These are phyloP conservation scores for Pterocles gutturalis DNA, from an alignment of 2,113 vertebrate species.

Conservation along the genomic window DNA sequence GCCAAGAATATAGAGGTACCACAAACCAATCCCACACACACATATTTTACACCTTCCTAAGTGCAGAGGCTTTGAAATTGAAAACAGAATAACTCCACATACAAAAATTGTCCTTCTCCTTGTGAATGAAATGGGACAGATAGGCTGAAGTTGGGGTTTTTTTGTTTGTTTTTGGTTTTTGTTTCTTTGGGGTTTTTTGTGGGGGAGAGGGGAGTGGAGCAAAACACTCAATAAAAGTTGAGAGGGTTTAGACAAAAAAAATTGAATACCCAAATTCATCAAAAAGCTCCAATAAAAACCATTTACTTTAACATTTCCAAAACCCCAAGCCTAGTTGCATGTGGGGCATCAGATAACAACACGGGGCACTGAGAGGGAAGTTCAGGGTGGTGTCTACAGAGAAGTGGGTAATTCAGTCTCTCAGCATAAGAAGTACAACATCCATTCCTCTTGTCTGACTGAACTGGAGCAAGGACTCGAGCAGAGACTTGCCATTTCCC, in stretches of 20 bases:
- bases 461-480: not conserved
- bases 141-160: not conserved
- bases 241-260: not conserved
- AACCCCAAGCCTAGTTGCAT: not conserved
- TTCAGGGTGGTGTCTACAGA: not conserved
- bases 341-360: not conserved
- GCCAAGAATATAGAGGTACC: not conserved
- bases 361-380: not conserved
- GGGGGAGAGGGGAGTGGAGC: accelerated
- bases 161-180: no score
- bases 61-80: not conserved
- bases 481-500: not conserved
- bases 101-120: not conserved
- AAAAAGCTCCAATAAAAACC: not conserved
- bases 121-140: not conserved
- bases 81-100: not conserved
- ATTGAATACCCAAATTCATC: not conserved
- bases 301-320: not conserved
- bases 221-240: not conserved
- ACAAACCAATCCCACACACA: not conserved
- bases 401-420: not conserved
- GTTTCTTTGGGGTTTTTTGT: no score
- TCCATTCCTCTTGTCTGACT: not conserved
- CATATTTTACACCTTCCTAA: not conserved
- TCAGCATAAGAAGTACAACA: not conserved